These are phyloP conservation scores for Solenopsis invicta DNA, from an alignment of 1,140 invertebrate genomes.

Conservation along the genomic window DNA sequence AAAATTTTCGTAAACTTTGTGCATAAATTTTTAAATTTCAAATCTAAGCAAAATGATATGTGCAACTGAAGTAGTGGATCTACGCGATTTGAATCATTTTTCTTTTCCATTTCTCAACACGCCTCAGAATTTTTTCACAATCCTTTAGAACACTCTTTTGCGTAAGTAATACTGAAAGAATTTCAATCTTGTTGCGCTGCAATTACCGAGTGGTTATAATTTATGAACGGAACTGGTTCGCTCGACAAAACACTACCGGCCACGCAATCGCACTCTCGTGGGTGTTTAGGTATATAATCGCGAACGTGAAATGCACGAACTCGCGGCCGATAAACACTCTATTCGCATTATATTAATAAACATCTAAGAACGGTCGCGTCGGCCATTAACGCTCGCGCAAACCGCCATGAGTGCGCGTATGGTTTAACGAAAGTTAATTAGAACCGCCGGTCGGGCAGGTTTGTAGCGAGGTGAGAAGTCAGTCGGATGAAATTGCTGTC, in stretches of 20 bases:
- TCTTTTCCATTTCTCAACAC: neutral
- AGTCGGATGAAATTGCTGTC: constrained; percentile 71
- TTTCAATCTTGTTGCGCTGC: neutral
- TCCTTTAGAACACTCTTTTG: neutral
- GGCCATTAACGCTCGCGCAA: constrained; percentile 16
- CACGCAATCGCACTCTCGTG: neutral
- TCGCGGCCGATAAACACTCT: neutral
- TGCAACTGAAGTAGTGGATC: neutral
- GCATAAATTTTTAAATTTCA: neutral
- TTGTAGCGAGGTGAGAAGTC: constrained; percentile 71
- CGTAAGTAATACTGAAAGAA: neutral
- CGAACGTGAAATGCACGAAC: constrained; percentile 4
- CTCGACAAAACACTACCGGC: neutral
- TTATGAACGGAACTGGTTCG: constrained; percentile 10
- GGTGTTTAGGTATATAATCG: constrained; percentile 4
- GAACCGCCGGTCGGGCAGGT: constrained; percentile 66
- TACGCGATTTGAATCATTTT: neutral
- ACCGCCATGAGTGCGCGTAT: constrained; percentile 16
- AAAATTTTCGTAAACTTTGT: constrained; percentile 1
- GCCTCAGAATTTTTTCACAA: neutral
- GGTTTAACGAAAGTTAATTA: constrained; percentile 68
- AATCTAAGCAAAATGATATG: neutral
- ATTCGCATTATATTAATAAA: constrained; percentile 27
- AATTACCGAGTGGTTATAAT: neutral
- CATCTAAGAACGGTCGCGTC: constrained; percentile 33